Percentiles rank a stretch among this genome's conserved stretches.
These are phyloP conservation scores for Cariama cristata DNA, from an alignment of 2,113 vertebrate species.

Conservation along the genomic window DNA sequence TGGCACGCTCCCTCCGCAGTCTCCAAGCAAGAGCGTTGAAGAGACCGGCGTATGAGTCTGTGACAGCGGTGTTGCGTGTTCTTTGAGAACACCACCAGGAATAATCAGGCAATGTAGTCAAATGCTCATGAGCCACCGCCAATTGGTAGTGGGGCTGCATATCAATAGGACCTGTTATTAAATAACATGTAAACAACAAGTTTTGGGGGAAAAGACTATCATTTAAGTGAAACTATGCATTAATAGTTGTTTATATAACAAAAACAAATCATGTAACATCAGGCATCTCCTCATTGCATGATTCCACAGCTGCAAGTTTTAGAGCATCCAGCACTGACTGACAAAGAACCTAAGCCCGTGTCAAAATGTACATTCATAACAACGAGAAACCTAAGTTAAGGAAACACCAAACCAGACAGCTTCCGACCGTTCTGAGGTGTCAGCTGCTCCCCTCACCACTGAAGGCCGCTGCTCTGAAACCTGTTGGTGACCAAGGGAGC, in stretches of 20 bases:
- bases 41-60: accelerated
- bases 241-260: background rate
- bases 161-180: background rate
- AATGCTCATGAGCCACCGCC: background rate
- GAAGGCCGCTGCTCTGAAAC: background rate
- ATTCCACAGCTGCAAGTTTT: background rate
- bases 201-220: background rate
- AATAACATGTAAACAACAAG: background rate
- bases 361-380: background rate
- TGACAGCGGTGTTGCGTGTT: background rate
- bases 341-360: background rate
- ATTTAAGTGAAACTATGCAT: background rate
- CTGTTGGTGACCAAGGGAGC: background rate
- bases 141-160: background rate
- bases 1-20: background rate
- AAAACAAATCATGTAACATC: background rate
- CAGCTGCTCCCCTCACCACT: accelerated
- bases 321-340: background rate
- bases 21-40: background rate
- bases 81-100: background rate
- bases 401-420: background rate
- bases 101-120: background rate
- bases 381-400: background rate
- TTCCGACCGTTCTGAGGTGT: background rate
- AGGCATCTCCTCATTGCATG: background rate